A percentile compares a stretch with the other conserved stretches of the same genome.
phyloP scores from a whole-genome alignment of 2,113 vertebrate genomes.

The Cettia cetti region DNA sequence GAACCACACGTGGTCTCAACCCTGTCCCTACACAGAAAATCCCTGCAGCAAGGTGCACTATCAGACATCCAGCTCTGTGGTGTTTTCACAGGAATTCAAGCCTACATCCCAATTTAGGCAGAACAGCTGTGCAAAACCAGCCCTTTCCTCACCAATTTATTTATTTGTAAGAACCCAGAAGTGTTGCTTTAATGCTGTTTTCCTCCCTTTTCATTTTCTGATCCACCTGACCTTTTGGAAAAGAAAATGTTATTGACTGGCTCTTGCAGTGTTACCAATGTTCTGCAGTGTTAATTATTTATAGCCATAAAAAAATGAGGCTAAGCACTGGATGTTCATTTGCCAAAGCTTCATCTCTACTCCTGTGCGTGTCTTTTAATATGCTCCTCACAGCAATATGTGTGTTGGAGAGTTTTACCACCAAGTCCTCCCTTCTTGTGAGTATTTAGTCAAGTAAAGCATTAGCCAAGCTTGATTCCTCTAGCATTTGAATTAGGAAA shows the following conservation, averaged over 20 bases:
- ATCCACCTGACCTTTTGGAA: neutral
- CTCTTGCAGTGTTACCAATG: neutral
- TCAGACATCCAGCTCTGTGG: rapidly evolving
- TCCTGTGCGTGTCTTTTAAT: neutral
- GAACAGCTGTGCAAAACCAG: rapidly evolving
- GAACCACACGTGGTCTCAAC: rapidly evolving
- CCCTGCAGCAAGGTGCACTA: too few relatives aligned
- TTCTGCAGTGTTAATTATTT: conserved; percentile 12
- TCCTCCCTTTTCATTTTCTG: neutral
- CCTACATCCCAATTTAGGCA: neutral
- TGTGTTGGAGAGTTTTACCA: neutral
- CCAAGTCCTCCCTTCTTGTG: neutral
- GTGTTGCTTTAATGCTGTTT: neutral
- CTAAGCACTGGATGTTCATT: neutral
- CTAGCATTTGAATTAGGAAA: neutral
- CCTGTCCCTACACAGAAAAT: neutral
- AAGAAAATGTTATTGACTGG: neutral
- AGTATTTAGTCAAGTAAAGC: neutral
- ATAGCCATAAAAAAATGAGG: neutral
- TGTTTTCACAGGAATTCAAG: neutral
- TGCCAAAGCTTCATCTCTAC: neutral
- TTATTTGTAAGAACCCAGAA: neutral
- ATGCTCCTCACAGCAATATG: neutral
- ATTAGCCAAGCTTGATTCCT: neutral
- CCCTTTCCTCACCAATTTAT: neutral